phyloP scores from a whole-genome alignment of 2,888 invertebrate genomes.

The Machimus atricapillus region DNA sequence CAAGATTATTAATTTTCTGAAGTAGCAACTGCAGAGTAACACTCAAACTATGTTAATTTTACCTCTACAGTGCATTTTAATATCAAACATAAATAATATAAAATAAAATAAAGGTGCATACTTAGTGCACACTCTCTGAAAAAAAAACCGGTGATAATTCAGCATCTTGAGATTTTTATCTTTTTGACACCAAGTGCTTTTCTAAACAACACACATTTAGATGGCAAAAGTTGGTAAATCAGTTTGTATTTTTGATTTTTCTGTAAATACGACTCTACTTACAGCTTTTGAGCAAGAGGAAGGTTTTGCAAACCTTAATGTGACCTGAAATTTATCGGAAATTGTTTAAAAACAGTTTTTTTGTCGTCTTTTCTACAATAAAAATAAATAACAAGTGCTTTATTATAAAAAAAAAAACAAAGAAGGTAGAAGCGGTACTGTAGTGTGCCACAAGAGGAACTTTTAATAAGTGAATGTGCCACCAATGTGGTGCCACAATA shows the following conservation, averaged over 20 bases:
- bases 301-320: slow-evolving; percentile 25
- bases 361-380: neutral
- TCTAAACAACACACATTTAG: slow-evolving; percentile 31
- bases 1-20: too few relatives aligned
- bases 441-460: too few relatives aligned
- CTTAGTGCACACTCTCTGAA: neutral
- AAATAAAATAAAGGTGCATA: neutral
- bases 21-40: too few relatives aligned
- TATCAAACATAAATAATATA: neutral
- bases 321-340: slow-evolving; percentile 33
- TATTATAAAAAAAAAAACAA: neutral
- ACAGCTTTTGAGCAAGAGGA: slow-evolving; percentile 36
- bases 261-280: neutral
- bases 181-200: slow-evolving; percentile 7
- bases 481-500: too few relatives aligned
- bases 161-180: neutral
- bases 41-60: neutral
- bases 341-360: neutral
- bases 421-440: neutral
- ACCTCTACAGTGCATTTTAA: neutral
- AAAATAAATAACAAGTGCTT: neutral
- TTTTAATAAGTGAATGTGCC: too few relatives aligned
- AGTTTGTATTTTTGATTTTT: neutral
- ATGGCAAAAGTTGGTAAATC: neutral
- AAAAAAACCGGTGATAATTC: too few relatives aligned